Base-by-base conservation (phyloP, 2,797 vertebrate species). In the Echeneis naucrates region DNA sequence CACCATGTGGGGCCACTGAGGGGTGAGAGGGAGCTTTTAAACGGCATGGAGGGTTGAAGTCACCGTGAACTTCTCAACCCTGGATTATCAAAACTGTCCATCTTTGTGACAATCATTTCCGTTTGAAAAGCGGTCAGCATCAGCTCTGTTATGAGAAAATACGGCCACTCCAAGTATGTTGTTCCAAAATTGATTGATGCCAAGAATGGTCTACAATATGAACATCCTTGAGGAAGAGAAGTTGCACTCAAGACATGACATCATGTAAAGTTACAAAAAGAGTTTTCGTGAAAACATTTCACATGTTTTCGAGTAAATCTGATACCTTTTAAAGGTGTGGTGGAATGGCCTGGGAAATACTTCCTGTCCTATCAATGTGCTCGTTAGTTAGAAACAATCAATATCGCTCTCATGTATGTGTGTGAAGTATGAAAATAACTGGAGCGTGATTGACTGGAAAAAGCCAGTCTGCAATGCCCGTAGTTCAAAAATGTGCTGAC, bases 41-140 rank as follows among this genome's bases (percentile, higher is more conserved):
- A 32, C 1, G 37, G 30, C 17, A 24, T 53, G 0, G 52, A 69
- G 26, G n/a, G 50, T 17, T n/a, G 47, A 10, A 55, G 37, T 53
- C 68, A 3, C 1, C 1, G 47, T 56, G 54, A 83, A 73, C 69
- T 30, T 68, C 26, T 47, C 54, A 42, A 33, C 38, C 23, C 58
- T 53, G 62, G 60, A 74, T 81, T 78, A 81, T 81, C 80, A 63
- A 82, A 71, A 72, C 52, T 35, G 72, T 86, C 71, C 55, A n/a
- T 81, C 70, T 77, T 51, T 42, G 38, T 72, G 60, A 61, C 82
- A 74, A 72, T 69, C 69, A 55, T 45, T 52, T 57, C 40, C 44
- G 26, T 27, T 21, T 47, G 38, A 53, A 23, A 53, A 16, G 14
- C 7, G 16, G 17, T 56, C 66, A 2, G 10, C 24, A 63, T 3